Evolutionary conservation across 2,888 invertebrate genomes (phyloP).

Genomic region (Ophioninae sp.): DNA sequence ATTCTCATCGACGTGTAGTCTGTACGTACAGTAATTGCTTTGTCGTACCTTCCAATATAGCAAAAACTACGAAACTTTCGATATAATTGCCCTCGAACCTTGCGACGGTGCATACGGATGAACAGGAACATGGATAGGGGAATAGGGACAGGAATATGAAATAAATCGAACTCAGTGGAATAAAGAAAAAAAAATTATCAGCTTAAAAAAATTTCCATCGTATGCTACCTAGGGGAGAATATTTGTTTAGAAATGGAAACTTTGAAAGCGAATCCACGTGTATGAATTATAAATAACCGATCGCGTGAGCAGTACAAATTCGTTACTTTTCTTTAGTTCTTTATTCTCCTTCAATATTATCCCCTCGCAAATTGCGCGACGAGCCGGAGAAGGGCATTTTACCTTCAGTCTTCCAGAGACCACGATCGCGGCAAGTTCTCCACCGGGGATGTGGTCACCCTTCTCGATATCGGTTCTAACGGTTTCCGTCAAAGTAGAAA

Average conservation of each 20-base stretch:
- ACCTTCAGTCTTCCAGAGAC: slow-evolving; percentile 33
- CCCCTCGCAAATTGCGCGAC: slow-evolving; percentile 5
- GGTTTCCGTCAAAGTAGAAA: not conserved
- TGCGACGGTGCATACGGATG: not conserved
- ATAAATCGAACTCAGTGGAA: not conserved
- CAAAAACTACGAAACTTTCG: not conserved
- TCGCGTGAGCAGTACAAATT: not conserved
- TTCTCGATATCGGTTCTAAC: not conserved
- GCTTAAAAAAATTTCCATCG: not conserved
- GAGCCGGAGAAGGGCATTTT: not conserved
- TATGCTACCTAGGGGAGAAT: not conserved
- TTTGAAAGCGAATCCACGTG: not conserved
- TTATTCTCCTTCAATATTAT: not conserved
- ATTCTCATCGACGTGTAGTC: not conserved
- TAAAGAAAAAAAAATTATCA: not conserved
- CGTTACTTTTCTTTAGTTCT: not conserved
- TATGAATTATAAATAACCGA: not conserved
- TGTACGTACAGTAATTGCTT: not conserved
- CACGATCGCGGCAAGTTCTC: slow-evolving; percentile 6
- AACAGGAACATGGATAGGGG: too few species aligned
- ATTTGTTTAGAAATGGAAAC: slow-evolving; percentile 6
- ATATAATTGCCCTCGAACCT: not conserved
- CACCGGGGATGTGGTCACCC: slow-evolving; percentile 32
- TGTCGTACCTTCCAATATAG: not conserved
- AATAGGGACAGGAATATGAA: not conserved